A percentile compares a stretch with the other conserved stretches of the same genome.
Evolutionary conservation across 2,888 invertebrate species (phyloP).

Genomic region (Agriopis aurantiaria): DNA sequence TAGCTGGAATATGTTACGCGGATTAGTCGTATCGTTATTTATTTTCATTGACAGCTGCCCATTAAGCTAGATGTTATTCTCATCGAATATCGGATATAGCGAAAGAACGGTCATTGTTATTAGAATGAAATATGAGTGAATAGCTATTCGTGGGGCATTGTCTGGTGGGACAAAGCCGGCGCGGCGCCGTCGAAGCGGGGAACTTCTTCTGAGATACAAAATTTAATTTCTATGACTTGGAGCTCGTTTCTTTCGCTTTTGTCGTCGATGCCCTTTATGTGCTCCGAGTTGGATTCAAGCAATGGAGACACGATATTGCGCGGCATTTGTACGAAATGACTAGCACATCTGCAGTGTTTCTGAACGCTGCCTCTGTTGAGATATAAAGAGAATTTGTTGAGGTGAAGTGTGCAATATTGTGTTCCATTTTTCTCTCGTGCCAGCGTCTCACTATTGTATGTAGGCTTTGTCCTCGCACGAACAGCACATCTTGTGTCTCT

Average conservation of each 20-base stretch:
- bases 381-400: slow-evolving; percentile 69
- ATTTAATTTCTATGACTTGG: slow-evolving; percentile 78
- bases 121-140: slow-evolving; percentile 77
- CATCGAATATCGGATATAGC: slow-evolving; percentile 71
- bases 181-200: slow-evolving; percentile 56
- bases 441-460: slow-evolving; percentile 44
- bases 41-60: slow-evolving; percentile 48
- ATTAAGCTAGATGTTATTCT: slow-evolving; percentile 56
- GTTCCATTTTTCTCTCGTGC: slow-evolving; percentile 55
- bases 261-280: slow-evolving; percentile 73
- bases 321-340: slow-evolving; percentile 73
- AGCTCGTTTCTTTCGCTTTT: slow-evolving; percentile 70
- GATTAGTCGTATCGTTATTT: slow-evolving; percentile 45
- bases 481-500: slow-evolving; percentile 39
- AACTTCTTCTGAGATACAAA: slow-evolving; percentile 73
- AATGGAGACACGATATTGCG: slow-evolving; percentile 73
- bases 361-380: slow-evolving; percentile 52
- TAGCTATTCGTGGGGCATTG: slow-evolving; percentile 69
- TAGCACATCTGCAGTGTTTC: slow-evolving; percentile 69
- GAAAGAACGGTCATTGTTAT: slow-evolving; percentile 73
- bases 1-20: slow-evolving; percentile 44
- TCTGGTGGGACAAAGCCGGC: slow-evolving; percentile 67
- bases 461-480: slow-evolving; percentile 47
- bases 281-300: slow-evolving; percentile 69
- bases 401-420: slow-evolving; percentile 66